These are phyloP conservation scores for Rhadinocentrus ornatus DNA, from an alignment of 2,797 vertebrate species.

Conservation along the genomic window DNA sequence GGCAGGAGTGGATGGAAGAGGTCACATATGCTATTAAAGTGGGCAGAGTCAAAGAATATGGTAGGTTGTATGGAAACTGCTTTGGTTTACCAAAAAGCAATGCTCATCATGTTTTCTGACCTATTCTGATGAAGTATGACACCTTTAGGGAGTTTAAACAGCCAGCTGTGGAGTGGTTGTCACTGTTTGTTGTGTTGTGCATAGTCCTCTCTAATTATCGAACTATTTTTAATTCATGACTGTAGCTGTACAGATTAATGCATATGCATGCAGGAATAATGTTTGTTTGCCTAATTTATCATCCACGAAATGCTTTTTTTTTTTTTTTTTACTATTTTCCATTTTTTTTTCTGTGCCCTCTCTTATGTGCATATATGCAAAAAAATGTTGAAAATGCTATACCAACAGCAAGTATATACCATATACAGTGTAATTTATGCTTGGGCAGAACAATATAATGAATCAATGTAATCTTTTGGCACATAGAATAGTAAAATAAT, in stretches of 20 bases:
- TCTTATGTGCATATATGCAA: neutral
- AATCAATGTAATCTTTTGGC: slow-evolving; percentile 2
- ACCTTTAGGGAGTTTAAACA: slow-evolving; percentile 3
- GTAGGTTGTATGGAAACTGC: slow-evolving; percentile 63
- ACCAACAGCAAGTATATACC: slow-evolving; percentile 19
- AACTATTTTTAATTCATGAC: slow-evolving; percentile 51
- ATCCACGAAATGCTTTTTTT: slow-evolving; percentile 20
- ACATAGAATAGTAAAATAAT: neutral
- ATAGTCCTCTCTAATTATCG: slow-evolving; percentile 38
- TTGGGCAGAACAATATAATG: neutral
- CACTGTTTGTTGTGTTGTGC: slow-evolving; percentile 32
- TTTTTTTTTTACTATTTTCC: neutral
- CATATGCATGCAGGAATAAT: slow-evolving; percentile 21
- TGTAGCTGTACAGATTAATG: slow-evolving; percentile 48
- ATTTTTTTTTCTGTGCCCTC: neutral
- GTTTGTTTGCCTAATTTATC: slow-evolving; percentile 55
- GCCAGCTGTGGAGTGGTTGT: slow-evolving; percentile 41
- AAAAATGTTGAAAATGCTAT: neutral
- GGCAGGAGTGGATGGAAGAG: slow-evolving; percentile 64
- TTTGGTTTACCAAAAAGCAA: slow-evolving; percentile 48
- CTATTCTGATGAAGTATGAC: slow-evolving; percentile 18
- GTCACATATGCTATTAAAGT: slow-evolving; percentile 66
- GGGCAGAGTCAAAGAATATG: slow-evolving; percentile 54
- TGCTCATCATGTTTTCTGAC: slow-evolving; percentile 36
- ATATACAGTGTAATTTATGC: slow-evolving; percentile 1